Evolutionary conservation across 2,113 vertebrate species (phyloP).

Genomic region (Chionodraco myersi): DNA sequence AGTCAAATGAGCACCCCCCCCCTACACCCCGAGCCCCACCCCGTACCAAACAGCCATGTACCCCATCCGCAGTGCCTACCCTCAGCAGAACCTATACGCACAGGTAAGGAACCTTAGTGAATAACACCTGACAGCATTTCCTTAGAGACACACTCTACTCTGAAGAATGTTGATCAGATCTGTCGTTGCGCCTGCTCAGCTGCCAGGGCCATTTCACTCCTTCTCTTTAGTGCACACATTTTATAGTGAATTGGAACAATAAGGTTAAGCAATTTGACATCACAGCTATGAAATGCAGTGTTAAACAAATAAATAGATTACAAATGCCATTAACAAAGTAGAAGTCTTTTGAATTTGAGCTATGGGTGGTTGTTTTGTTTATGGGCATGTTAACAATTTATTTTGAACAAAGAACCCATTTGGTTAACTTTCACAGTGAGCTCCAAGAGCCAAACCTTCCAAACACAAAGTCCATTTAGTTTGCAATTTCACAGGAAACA

Average conservation of each 20-base stretch:
- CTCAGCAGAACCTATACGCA: slow-evolving; percentile 95
- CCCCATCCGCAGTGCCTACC: slow-evolving; percentile 99
- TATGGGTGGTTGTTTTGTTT: neutral
- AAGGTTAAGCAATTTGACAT: neutral
- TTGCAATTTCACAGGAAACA: neutral
- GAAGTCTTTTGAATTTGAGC: neutral
- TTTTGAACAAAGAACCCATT: neutral
- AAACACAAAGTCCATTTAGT: neutral
- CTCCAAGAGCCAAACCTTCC: neutral
- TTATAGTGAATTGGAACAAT: slow-evolving; percentile 1
- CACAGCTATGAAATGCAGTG: neutral
- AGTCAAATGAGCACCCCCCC: slow-evolving; percentile 96
- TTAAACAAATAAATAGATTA: too few relatives aligned
- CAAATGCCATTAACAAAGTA: neutral
- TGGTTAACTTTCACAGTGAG: neutral
- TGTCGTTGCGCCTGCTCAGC: neutral
- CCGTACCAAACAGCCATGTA: slow-evolving; percentile 98
- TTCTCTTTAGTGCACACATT: neutral
- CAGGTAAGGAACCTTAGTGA: slow-evolving; percentile 87
- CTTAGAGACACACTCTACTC: neutral
- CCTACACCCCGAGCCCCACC: slow-evolving; percentile 95
- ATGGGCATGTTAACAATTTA: neutral
- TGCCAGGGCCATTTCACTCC: neutral
- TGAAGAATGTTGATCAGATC: neutral
- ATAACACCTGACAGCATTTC: neutral